Evolutionary conservation across 2,888 invertebrate genomes (phyloP).

Genomic region (Aphidoletes aphidimyza): DNA sequence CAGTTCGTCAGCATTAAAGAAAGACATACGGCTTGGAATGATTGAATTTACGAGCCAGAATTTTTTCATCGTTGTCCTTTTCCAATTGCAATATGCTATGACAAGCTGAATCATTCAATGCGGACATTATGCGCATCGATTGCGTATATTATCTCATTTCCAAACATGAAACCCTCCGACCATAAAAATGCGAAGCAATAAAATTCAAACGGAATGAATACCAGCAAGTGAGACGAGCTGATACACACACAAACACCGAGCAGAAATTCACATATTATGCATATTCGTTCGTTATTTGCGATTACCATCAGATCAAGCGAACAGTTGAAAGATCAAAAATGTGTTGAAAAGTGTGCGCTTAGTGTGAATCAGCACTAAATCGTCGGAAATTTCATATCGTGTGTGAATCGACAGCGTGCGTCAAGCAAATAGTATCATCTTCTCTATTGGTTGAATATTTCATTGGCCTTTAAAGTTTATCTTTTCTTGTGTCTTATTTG

Average conservation of each 20-base stretch:
- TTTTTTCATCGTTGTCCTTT: slow-evolving; percentile 42
- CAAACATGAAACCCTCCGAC: slow-evolving; percentile 24
- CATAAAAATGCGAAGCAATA: slow-evolving; percentile 24
- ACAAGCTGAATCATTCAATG: background rate
- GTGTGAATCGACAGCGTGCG: no score
- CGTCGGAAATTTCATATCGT: no score
- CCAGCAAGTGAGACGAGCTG: background rate
- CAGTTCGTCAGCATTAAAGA: slow-evolving; percentile 32
- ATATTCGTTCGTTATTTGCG: background rate
- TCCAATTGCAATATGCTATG: background rate
- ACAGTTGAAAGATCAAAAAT: slow-evolving; percentile 36
- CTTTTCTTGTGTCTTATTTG: no score
- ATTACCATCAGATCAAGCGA: background rate
- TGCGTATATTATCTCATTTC: slow-evolving; percentile 31
- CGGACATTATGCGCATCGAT: slow-evolving; percentile 17
- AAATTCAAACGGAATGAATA: background rate
- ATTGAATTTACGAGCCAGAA: slow-evolving; percentile 30
- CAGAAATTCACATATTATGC: background rate
- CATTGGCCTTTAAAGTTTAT: background rate
- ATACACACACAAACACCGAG: background rate
- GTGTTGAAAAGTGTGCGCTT: background rate
- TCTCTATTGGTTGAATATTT: background rate
- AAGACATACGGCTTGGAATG: slow-evolving; percentile 1
- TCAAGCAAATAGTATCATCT: no score
- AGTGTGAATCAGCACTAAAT: no score